These are phyloP conservation scores for Nysson spinosus DNA, from an alignment of 2,888 invertebrate genomes.

Conservation along the genomic window DNA sequence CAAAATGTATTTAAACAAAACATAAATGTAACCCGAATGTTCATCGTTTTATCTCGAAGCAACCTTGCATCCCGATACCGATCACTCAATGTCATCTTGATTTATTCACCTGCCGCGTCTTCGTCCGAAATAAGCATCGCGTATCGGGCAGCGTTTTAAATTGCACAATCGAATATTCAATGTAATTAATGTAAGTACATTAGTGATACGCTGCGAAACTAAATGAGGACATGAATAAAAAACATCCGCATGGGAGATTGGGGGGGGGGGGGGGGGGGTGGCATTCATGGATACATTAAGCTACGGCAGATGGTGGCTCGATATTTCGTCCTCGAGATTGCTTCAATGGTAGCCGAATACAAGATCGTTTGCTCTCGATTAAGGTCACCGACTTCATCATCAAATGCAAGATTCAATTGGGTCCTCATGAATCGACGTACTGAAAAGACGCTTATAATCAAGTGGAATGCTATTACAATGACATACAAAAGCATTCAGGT, in stretches of 20 bases:
- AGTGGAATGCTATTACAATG: too few species aligned
- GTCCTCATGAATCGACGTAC: not conserved
- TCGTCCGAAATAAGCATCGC: conserved; percentile 10
- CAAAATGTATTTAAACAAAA: too few species aligned
- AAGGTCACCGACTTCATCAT: conserved; percentile 5
- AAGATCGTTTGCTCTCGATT: conserved; percentile 14
- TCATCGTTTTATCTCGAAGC: not conserved
- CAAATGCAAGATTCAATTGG: not conserved
- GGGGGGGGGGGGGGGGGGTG: not conserved
- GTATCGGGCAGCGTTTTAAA: conserved; percentile 21
- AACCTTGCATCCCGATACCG: conserved; percentile 1
- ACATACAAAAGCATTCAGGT: too few species aligned
- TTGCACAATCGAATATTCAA: conserved; percentile 16
- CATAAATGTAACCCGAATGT: too few species aligned
- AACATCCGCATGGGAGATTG: conserved; percentile 1
- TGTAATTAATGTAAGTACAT: conserved; percentile 38
- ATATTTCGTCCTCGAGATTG: conserved; percentile 1
- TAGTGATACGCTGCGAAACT: conserved; percentile 13
- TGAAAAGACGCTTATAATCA: too few species aligned
- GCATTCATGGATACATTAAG: conserved; percentile 5
- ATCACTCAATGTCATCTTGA: conserved; percentile 27
- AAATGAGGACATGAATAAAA: conserved; percentile 22
- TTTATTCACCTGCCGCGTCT: conserved; percentile 17
- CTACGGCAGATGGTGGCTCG: not conserved
- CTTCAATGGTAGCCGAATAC: conserved; percentile 10